Evolutionary conservation across 2,888 invertebrate genomes (phyloP).

Genomic region (Cactoblastis cactorum): DNA sequence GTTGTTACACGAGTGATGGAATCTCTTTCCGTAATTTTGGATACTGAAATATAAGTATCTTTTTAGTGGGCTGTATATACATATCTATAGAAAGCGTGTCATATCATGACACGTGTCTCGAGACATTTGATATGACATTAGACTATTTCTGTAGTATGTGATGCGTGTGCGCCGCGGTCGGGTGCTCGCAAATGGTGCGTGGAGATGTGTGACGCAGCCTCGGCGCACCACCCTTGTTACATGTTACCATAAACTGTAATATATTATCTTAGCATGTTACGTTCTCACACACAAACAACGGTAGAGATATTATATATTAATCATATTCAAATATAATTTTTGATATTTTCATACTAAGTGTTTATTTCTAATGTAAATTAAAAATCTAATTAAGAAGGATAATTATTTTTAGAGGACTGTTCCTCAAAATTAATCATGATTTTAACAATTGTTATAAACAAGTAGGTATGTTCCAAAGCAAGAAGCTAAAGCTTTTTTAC

Average conservation of each 20-base stretch:
- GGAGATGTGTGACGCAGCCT: slow-evolving; percentile 64
- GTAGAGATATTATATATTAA: slow-evolving; percentile 35
- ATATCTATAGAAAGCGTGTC: background rate
- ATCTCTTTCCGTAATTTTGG: background rate
- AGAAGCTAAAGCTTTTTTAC: no score
- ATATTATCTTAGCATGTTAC: no score
- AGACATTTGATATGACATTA: slow-evolving; percentile 72
- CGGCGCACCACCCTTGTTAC: slow-evolving; percentile 50
- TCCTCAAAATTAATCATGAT: no score
- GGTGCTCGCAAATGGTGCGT: slow-evolving; percentile 74
- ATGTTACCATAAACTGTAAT: no score
- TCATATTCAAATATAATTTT: slow-evolving; percentile 1
- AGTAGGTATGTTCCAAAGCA: no score
- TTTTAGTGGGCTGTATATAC: background rate
- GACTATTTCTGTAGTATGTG: slow-evolving; percentile 62
- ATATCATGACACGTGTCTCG: slow-evolving; percentile 43
- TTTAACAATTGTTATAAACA: no score
- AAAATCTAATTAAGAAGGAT: no score
- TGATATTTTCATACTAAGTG: background rate
- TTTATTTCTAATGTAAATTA: no score
- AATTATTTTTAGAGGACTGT: no score
- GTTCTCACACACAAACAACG: slow-evolving; percentile 26
- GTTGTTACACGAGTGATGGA: slow-evolving; percentile 22
- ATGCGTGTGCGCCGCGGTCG: slow-evolving; percentile 52
- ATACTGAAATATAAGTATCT: background rate